These are phyloP conservation scores for Progne subis DNA, from an alignment of 2,113 vertebrate genomes.

Conservation along the genomic window DNA sequence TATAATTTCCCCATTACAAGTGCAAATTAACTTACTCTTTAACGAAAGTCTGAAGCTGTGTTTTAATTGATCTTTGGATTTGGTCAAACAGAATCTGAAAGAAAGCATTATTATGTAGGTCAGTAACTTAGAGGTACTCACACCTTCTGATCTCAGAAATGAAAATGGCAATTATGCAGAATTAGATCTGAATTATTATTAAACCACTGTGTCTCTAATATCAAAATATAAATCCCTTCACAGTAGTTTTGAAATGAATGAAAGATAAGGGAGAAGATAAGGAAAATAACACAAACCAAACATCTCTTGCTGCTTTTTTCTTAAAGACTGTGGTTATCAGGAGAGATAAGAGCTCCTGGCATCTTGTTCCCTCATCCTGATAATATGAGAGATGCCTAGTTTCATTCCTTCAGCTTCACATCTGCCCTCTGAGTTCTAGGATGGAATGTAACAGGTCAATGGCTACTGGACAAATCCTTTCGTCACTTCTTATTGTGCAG, in stretches of 20 bases:
- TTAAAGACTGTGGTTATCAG: background rate
- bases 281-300: background rate
- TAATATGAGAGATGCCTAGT: background rate
- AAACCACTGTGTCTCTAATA: background rate
- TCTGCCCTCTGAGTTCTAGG: background rate
- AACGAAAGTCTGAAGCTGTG: conserved; percentile 92
- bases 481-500: background rate
- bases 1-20: background rate
- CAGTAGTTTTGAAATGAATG: background rate
- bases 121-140: background rate
- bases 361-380: background rate
- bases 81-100: conserved; percentile 97
- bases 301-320: background rate
- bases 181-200: background rate
- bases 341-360: background rate
- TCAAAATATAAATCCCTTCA: background rate
- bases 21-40: conserved; percentile 89
- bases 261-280: background rate
- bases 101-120: background rate
- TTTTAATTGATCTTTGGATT: conserved; percentile 96
- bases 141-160: background rate
- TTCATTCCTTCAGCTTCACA: background rate
- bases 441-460: background rate
- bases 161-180: background rate
- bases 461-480: background rate